Percentiles rank a stretch among this genome's conserved stretches.
Conservation (phyloP, 2,888 invertebrate genomes). For the Cybosia mesomella region DNA sequence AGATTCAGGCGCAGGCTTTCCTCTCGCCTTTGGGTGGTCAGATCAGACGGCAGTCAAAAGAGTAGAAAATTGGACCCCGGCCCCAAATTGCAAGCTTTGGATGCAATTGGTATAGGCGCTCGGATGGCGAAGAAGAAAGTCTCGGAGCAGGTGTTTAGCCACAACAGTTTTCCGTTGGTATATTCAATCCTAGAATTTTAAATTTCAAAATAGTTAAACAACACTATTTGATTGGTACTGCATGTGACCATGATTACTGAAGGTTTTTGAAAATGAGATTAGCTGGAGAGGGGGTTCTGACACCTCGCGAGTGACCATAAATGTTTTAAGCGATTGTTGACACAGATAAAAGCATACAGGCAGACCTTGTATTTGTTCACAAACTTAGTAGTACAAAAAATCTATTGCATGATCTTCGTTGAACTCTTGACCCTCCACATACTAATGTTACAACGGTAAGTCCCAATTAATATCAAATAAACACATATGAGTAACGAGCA, state of each 20-base stretch:
- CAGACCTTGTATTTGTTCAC: not conserved
- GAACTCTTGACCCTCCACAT: not conserved
- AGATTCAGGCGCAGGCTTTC: too few relatives aligned
- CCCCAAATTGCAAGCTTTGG: too few relatives aligned
- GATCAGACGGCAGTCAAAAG: too few relatives aligned
- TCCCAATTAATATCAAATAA: conserved; percentile 10
- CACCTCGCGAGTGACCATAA: not conserved
- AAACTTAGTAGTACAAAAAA: not conserved
- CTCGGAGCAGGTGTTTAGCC: not conserved
- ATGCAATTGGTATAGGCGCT: not conserved
- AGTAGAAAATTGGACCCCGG: not conserved
- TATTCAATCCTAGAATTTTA: not conserved
- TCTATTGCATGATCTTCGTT: conserved; percentile 4
- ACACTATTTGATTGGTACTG: not conserved
- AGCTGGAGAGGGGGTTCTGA: not conserved
- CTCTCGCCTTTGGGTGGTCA: too few relatives aligned
- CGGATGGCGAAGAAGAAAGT: not conserved
- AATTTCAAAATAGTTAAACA: not conserved
- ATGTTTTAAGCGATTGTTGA: not conserved
- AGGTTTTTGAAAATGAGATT: not conserved
- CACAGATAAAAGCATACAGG: not conserved
- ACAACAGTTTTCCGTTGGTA: not conserved
- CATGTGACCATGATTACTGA: too few relatives aligned
- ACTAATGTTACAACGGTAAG: conserved; percentile 2
- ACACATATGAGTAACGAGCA: not conserved